Percentiles rank a stretch among this genome's conserved stretches.
Conservation (phyloP, 2,888 invertebrate genomes). For the Sarcophaga caerulescens region DNA sequence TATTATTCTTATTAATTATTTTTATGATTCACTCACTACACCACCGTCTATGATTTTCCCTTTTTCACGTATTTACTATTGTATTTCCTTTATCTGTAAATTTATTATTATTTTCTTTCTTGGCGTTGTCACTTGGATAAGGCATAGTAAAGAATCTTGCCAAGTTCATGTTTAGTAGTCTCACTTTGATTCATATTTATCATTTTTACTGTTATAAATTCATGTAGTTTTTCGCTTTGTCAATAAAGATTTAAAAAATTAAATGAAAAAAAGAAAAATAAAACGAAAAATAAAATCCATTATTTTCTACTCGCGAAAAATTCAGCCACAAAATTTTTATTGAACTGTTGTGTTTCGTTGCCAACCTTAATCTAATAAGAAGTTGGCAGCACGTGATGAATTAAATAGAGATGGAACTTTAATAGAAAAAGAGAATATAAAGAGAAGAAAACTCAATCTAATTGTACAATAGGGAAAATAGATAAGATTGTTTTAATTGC, state of each 20-base stretch:
- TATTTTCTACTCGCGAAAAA: background rate
- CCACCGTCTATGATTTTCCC: constrained; percentile 24
- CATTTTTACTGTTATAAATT: constrained; percentile 7
- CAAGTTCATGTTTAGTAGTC: constrained; percentile 2
- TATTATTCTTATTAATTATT: constrained; percentile 43
- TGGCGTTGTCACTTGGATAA: constrained; percentile 37
- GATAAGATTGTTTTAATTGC: too few species aligned
- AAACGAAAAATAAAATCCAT: constrained; percentile 4
- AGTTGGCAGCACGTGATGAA: constrained; percentile 22
- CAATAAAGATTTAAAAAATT: constrained; percentile 28
- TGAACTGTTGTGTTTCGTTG: constrained; percentile 4
- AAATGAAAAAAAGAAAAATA: constrained; percentile 9
- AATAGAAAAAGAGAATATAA: background rate
- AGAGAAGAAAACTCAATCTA: background rate
- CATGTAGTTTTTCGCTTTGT: constrained; percentile 6
- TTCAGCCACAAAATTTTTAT: constrained; percentile 4
- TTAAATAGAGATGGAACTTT: background rate
- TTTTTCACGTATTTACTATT: constrained; percentile 11
- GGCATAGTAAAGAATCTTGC: constrained; percentile 2
- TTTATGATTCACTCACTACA: constrained; percentile 50
- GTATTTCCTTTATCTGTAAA: constrained; percentile 28
- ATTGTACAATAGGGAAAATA: too few species aligned
- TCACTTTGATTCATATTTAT: background rate
- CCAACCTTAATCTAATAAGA: background rate
- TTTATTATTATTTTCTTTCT: constrained; percentile 12